phyloP scores from a whole-genome alignment of 2,797 vertebrate genomes.

The Pipistrellus nathusii region DNA sequence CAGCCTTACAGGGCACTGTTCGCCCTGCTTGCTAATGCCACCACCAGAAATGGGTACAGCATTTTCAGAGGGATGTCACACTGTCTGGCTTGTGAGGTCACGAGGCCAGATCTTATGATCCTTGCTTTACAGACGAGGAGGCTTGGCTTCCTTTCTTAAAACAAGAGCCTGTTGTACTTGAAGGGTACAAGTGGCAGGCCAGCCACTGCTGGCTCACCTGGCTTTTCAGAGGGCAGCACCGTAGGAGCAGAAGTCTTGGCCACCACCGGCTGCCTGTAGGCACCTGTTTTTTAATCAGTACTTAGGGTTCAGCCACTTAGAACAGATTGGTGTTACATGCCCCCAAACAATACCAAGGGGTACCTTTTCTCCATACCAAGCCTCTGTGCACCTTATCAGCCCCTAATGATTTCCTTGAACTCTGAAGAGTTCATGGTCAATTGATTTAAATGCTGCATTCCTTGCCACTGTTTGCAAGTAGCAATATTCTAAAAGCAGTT shows the following conservation, averaged over 20 bases:
- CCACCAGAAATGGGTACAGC: not conserved
- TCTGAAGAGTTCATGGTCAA: slow-evolving; percentile 47
- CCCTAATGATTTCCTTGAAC: slow-evolving; percentile 71
- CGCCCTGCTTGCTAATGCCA: not conserved
- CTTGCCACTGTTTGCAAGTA: slow-evolving; percentile 52
- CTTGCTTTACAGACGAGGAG: not conserved
- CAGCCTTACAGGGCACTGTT: not conserved
- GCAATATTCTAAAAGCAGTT: slow-evolving; percentile 1
- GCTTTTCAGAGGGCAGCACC: not conserved
- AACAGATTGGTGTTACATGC: slow-evolving; percentile 39
- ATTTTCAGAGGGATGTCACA: not conserved
- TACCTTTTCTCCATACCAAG: slow-evolving; percentile 15
- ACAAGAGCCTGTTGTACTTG: not conserved
- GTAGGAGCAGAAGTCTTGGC: not conserved
- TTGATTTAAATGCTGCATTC: slow-evolving; percentile 67
- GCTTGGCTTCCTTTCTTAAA: not conserved
- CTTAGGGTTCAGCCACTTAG: slow-evolving; percentile 36
- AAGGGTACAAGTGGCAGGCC: not conserved
- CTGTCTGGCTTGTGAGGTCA: not conserved
- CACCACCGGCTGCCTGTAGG: not conserved
- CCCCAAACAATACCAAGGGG: not conserved
- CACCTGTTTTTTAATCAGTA: slow-evolving; percentile 17
- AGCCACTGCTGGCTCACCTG: not conserved
- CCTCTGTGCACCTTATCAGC: slow-evolving; percentile 51
- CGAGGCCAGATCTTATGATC: not conserved